These are phyloP conservation scores for Thereva unica DNA, from an alignment of 2,888 invertebrate species.

Conservation along the genomic window DNA sequence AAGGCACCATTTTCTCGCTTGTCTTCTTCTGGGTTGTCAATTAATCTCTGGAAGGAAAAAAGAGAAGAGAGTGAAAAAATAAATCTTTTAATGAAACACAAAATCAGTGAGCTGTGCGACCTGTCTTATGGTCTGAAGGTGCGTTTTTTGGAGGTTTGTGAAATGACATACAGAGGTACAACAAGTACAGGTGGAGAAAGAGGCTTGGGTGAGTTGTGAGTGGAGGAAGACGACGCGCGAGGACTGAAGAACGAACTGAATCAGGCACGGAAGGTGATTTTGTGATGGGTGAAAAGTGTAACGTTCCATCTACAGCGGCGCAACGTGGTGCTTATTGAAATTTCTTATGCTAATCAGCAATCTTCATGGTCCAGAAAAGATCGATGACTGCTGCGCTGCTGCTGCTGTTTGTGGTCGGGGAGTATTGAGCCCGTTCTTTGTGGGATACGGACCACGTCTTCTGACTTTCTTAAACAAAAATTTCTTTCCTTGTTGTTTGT, in stretches of 20 bases:
- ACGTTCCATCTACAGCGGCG: background rate
- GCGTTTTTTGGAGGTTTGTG: background rate
- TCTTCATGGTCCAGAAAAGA: constrained; percentile 33
- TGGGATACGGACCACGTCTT: background rate
- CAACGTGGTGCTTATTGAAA: constrained; percentile 5
- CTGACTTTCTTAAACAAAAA: background rate
- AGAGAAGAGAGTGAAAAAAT: background rate
- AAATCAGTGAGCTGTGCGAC: background rate
- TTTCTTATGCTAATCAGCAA: constrained; percentile 18
- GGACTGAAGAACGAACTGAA: background rate
- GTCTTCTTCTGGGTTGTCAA: constrained; percentile 15
- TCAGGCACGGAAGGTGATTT: constrained; percentile 8
- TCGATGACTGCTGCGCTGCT: constrained; percentile 14
- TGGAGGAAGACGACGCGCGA: constrained; percentile 12
- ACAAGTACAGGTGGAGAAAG: background rate
- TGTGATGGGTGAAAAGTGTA: constrained; percentile 22
- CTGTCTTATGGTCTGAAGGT: background rate
- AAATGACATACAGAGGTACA: background rate
- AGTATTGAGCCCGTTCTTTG: constrained; percentile 8
- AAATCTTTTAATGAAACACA: background rate
- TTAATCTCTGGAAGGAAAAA: constrained; percentile 12
- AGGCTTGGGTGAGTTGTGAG: background rate
- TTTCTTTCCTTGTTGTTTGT: too few species aligned
- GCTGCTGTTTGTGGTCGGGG: background rate
- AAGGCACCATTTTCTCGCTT: constrained; percentile 14